Evolutionary conservation across 2,113 vertebrate species (phyloP).

Genomic region (Pristiophorus japonicus): DNA sequence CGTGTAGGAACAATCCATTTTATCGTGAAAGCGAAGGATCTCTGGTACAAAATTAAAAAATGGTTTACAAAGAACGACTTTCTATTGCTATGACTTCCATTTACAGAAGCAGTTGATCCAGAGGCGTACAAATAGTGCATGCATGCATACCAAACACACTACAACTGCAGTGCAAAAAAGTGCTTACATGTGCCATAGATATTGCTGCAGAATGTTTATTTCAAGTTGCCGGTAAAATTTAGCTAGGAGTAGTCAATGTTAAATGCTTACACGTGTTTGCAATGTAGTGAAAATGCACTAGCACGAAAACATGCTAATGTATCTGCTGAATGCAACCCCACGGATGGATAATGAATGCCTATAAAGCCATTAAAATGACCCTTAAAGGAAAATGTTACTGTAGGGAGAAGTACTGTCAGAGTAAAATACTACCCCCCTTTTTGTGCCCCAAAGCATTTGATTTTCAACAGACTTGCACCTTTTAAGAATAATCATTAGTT

Average conservation of each 20-base stretch:
- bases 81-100: neutral
- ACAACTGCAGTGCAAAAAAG: neutral
- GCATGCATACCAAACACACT: neutral
- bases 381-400: constrained; percentile 35
- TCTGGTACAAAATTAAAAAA: no score
- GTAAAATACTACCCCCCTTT: neutral
- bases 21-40: neutral
- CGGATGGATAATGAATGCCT: constrained; percentile 27
- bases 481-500: constrained; percentile 35
- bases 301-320: constrained; percentile 30
- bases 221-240: constrained; percentile 15
- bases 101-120: constrained; percentile 2
- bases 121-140: neutral
- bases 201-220: constrained; percentile 14
- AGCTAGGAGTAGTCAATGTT: neutral
- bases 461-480: constrained; percentile 25
- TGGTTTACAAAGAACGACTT: neutral
- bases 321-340: neutral
- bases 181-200: neutral
- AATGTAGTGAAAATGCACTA: neutral
- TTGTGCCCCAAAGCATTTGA: constrained; percentile 18
- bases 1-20: neutral
- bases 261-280: neutral
- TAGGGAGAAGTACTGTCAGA: constrained; percentile 23
- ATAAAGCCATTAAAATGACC: constrained; percentile 34